Conservation (phyloP, 1,140 invertebrate genomes). For the Scylla paramamosain region DNA sequence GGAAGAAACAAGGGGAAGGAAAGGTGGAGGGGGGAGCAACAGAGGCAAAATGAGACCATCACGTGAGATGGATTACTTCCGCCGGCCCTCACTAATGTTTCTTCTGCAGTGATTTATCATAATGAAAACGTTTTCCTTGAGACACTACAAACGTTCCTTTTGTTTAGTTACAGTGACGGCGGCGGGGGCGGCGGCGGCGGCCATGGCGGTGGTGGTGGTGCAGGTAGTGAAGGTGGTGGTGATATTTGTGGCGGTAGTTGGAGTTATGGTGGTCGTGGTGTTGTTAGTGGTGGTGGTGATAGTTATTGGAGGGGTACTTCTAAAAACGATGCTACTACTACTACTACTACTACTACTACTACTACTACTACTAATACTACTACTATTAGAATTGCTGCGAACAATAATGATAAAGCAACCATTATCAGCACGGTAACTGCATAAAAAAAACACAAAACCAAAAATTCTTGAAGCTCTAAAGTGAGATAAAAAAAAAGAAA, state of each 20-base stretch:
- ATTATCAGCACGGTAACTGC: too few relatives aligned
- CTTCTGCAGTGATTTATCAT: constrained; percentile 62
- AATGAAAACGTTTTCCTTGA: constrained; percentile 56
- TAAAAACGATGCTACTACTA: neutral
- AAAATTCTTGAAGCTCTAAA: too few relatives aligned
- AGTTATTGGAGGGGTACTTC: neutral
- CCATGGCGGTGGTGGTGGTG: neutral
- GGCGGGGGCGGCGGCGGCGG: neutral
- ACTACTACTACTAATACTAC: neutral
- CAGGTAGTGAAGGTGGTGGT: neutral
- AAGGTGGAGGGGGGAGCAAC: neutral
- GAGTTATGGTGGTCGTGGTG: neutral
- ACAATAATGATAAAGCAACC: too few relatives aligned
- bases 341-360: too few relatives aligned
- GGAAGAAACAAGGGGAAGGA: neutral
- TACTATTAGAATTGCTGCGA: neutral
- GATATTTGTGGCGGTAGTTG: neutral
- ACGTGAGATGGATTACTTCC: constrained; percentile 54
- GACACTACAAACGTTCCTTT: constrained; percentile 45
- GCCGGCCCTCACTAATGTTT: constrained; percentile 3
- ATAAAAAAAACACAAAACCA: too few relatives aligned
- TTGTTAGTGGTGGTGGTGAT: neutral
- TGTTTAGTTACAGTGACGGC: neutral
- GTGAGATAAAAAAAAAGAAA: too few relatives aligned
- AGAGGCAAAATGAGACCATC: constrained; percentile 46